These are phyloP conservation scores for Drosophila aff. DNA, from an alignment of 1,140 invertebrate species.

Conservation along the genomic window DNA sequence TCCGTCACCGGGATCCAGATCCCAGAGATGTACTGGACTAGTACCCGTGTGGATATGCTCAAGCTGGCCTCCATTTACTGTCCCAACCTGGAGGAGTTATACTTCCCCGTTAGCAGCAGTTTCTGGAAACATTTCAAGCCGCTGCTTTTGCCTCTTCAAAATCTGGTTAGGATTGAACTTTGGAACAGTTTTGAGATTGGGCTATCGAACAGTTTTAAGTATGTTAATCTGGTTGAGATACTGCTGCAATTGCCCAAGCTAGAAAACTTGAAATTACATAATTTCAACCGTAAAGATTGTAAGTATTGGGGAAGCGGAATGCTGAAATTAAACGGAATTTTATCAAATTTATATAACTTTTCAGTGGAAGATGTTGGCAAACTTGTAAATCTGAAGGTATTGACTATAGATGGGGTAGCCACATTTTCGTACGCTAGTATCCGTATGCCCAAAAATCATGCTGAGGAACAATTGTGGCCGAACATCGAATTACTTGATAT, in stretches of 20 bases:
- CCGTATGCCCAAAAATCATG: too few relatives aligned
- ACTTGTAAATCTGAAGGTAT: neutral
- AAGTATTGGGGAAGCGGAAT: neutral
- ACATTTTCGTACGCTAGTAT: too few relatives aligned
- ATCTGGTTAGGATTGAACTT: neutral
- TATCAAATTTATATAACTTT: too few relatives aligned
- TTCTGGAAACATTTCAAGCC: slow-evolving; percentile 4
- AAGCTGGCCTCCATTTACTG: too few relatives aligned
- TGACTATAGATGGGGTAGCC: neutral
- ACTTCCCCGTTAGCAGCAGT: neutral
- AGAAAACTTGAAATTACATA: too few relatives aligned
- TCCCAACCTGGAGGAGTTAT: neutral
- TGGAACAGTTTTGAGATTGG: neutral
- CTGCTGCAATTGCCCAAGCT: neutral
- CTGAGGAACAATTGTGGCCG: slow-evolving; percentile 1
- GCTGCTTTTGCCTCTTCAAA: neutral
- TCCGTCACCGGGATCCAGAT: too few relatives aligned
- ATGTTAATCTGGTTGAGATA: neutral
- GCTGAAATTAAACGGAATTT: too few relatives aligned
- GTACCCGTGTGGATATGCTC: too few relatives aligned
- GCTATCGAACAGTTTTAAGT: neutral
- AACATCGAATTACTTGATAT: neutral
- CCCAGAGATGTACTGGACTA: too few relatives aligned
- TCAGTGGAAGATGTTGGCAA: neutral
- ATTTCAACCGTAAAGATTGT: neutral